phyloP scores from a whole-genome alignment of 2,797 vertebrate species.

The Alca torda region DNA sequence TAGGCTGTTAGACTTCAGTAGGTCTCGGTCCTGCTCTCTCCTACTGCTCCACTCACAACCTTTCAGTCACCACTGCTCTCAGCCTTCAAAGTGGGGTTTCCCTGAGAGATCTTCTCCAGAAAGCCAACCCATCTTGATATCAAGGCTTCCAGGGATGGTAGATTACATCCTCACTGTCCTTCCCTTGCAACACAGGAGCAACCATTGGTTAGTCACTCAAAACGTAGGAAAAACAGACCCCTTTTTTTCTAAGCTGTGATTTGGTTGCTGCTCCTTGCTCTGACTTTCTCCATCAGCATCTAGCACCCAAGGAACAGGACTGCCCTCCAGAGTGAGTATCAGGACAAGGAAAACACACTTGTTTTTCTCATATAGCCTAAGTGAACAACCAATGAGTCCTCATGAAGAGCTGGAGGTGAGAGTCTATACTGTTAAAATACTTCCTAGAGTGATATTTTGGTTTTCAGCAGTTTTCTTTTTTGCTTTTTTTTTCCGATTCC shows the following conservation, averaged over 20 bases:
- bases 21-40: not conserved
- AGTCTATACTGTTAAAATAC: not conserved
- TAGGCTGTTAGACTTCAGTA: not conserved
- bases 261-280: not conserved
- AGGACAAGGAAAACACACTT: not conserved
- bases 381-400: not conserved
- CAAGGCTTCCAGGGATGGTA: not conserved
- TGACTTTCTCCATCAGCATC: not conserved
- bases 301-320: not conserved
- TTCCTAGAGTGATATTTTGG: not conserved
- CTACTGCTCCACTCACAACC: not conserved
- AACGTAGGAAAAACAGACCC: rapidly evolving
- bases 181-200: not conserved
- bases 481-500: not conserved
- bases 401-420: not conserved
- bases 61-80: not conserved
- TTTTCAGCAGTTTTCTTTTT: not conserved
- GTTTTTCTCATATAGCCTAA: not conserved
- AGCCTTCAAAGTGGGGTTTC: not conserved
- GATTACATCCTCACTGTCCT: not conserved
- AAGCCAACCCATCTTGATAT: not conserved
- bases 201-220: not conserved
- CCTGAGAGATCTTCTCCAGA: not conserved
- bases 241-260: not conserved
- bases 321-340: not conserved